Percentiles rank a stretch among this genome's conserved stretches.
Conservation (phyloP, 2,797 vertebrate genomes). For the Spinus pinus region DNA sequence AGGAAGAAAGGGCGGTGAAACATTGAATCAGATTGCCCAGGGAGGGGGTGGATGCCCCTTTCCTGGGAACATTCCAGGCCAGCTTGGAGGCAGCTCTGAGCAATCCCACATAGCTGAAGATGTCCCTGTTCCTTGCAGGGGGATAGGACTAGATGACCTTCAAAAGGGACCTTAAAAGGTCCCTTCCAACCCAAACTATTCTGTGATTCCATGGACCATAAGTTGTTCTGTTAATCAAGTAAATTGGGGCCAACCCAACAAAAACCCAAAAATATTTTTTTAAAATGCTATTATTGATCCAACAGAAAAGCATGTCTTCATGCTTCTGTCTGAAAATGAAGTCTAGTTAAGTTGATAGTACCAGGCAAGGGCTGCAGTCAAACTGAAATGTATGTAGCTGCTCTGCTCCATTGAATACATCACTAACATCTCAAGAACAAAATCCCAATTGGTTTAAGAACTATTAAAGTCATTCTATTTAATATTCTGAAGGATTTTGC, state of each 20-base stretch:
- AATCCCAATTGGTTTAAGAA: background rate
- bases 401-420: background rate
- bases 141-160: too few relatives aligned
- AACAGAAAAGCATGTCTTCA: background rate
- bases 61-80: background rate
- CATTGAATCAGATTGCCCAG: background rate
- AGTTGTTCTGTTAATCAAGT: background rate
- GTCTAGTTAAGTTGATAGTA: background rate
- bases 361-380: background rate
- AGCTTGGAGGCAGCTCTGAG: background rate
- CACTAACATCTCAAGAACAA: background rate
- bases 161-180: background rate
- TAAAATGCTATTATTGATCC: background rate
- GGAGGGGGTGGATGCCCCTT: background rate
- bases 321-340: background rate
- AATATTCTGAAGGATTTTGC: background rate
- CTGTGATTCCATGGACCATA: background rate
- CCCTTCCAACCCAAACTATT: background rate
- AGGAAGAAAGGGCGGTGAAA: background rate
- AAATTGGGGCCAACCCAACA: background rate
- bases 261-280: background rate
- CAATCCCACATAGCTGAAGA: background rate
- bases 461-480: background rate
- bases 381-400: background rate
- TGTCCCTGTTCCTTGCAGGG: too few relatives aligned